Evolutionary conservation across 2,113 vertebrate species (phyloP), one percentile per base, ranked within the genome.

Genomic region (Tapirus terrestris): DNA sequence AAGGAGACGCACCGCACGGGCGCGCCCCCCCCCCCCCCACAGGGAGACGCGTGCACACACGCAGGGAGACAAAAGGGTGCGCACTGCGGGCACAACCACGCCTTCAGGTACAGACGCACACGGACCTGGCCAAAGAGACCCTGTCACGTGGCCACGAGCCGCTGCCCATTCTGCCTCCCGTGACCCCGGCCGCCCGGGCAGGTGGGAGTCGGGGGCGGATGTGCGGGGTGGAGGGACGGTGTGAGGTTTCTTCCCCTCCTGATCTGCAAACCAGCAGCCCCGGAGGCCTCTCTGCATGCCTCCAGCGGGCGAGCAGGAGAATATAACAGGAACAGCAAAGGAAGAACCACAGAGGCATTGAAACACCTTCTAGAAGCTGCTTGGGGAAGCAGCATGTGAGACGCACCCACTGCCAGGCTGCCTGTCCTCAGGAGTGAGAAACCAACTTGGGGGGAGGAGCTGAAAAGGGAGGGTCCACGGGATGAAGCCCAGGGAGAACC

Each of bases 81-180:
- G 20, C 9, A 0, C 36, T 5, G 13, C 0, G 14, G 12, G 63
- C 8, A 18, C 3, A 48, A 48, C 8, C 48, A 48, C 48, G 48
- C 48, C 48, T 48, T 10, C 48, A 48, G 1, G 48, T 53, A 0
- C 31, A 4, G 21, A 25, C 1, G 8, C 56, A 6, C 0, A 0
- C 7, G 2, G 36, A 60, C 6, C 0, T 8, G 36, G 14, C 3
- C 1, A 17, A 3, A n/a, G 12, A 17, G 8, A 14, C 1, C 25
- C n/a, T 0, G 61, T 25, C 31, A 2, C 31, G 2, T 0, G 4
- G 13, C 33, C 63, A 21, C 0, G 3, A 13, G 79, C 56, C 3
- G 14, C 48, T 1, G 27, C 17, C 10, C 18, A 33, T 13, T n/a
- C 17, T 11, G 2, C 45, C 17, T 31, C 25, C 60, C 11, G 2